Evolutionary conservation across 2,888 invertebrate species (phyloP).

Genomic region (Pristionchus mayeri): DNA sequence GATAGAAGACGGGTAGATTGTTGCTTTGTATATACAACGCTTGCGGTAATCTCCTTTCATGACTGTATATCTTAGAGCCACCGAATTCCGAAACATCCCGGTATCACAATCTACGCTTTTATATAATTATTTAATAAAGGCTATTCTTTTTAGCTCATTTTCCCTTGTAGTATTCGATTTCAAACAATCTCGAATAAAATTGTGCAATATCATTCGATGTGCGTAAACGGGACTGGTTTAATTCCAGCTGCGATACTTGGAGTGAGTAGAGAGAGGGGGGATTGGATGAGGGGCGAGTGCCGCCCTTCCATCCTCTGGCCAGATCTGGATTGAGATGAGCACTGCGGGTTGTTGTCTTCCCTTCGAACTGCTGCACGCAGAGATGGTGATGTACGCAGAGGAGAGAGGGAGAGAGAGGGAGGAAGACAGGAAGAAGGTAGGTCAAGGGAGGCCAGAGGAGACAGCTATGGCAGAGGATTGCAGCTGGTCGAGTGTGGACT

Average conservation of each 20-base stretch:
- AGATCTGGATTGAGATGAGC: conserved; percentile 37
- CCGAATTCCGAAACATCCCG: too few relatives aligned
- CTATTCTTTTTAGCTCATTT: background rate
- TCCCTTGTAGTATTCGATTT: conserved; percentile 13
- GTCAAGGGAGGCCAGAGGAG: too few relatives aligned
- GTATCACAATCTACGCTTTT: background rate
- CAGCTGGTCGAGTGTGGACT: conserved; percentile 39
- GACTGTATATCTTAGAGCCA: too few relatives aligned
- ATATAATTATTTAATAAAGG: conserved; percentile 23
- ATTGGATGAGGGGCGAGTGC: background rate
- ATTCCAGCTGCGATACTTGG: background rate
- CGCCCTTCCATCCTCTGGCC: too few relatives aligned
- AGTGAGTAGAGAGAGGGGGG: background rate
- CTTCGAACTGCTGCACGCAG: conserved; percentile 70
- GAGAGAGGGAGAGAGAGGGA: conserved; percentile 62
- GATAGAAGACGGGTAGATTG: too few relatives aligned
- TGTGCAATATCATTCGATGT: background rate
- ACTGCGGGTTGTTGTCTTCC: conserved; percentile 60
- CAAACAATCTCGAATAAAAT: conserved; percentile 1
- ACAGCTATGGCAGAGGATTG: background rate
- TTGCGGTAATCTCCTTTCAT: too few relatives aligned
- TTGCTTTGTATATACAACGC: too few relatives aligned
- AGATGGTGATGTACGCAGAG: conserved; percentile 68
- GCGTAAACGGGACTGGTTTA: background rate
- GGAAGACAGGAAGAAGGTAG: conserved; percentile 57